These are phyloP conservation scores for Drosophila paramelanica DNA, from an alignment of 2,888 invertebrate genomes.

Conservation along the genomic window DNA sequence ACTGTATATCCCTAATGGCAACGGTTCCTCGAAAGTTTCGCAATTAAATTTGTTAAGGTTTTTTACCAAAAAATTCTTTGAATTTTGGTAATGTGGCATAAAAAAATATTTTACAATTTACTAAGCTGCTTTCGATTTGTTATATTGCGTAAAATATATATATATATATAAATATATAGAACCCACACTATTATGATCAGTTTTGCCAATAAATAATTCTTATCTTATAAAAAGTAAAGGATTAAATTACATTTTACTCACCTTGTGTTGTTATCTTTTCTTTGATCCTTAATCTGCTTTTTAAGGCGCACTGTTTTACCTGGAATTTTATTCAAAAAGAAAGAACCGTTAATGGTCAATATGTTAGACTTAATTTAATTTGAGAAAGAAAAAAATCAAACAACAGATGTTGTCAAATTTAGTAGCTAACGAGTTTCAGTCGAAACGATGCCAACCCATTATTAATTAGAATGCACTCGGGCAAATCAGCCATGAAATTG, in stretches of 20 bases:
- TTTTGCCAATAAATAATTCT: no score
- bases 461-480: slow-evolving; percentile 71
- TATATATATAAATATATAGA: no score
- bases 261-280: neutral
- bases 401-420: slow-evolving; percentile 68
- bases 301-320: slow-evolving; percentile 25
- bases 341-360: slow-evolving; percentile 46
- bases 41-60: slow-evolving; percentile 31
- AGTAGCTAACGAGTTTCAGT: slow-evolving; percentile 43
- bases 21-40: slow-evolving; percentile 40
- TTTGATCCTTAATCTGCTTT: neutral
- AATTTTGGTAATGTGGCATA: neutral
- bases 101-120: neutral
- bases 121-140: no score
- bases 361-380: slow-evolving; percentile 34
- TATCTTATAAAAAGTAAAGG: neutral
- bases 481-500: slow-evolving; percentile 76
- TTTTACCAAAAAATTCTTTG: slow-evolving; percentile 2
- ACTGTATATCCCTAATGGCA: slow-evolving; percentile 18
- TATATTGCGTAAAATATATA: no score
- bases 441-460: slow-evolving; percentile 39
- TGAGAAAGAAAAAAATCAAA: slow-evolving; percentile 22
- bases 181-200: no score
- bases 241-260: neutral
- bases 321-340: slow-evolving; percentile 26